Evolutionary conservation across 2,113 vertebrate genomes (phyloP).

Genomic region (Malurus elegans): DNA sequence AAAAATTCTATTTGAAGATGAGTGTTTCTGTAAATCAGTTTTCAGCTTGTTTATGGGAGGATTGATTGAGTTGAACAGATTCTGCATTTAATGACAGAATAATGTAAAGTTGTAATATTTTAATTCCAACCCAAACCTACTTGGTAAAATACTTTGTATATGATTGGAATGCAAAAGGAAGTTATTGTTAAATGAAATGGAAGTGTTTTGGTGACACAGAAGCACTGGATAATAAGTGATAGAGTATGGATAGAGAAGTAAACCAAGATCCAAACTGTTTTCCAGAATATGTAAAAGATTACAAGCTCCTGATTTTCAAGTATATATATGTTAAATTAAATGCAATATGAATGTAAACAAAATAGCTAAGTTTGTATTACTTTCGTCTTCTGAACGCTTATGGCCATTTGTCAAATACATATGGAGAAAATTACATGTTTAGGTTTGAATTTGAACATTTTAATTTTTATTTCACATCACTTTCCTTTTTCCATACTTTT

Average conservation of each 20-base stretch:
- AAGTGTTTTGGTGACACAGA: background rate
- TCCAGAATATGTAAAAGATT: background rate
- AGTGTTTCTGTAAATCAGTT: constrained; percentile 1
- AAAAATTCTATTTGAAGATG: background rate
- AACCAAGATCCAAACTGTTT: background rate
- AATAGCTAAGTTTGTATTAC: background rate
- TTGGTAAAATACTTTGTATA: background rate
- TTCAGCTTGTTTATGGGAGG: constrained; percentile 8
- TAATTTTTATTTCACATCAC: background rate
- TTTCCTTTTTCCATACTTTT: background rate
- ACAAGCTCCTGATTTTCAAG: background rate
- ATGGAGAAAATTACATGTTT: background rate
- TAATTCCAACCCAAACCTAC: background rate
- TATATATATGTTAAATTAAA: background rate
- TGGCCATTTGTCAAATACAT: background rate
- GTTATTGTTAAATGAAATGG: constrained; percentile 12
- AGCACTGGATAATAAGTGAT: background rate
- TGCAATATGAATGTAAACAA: background rate
- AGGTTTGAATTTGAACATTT: background rate
- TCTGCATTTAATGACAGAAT: constrained; percentile 24
- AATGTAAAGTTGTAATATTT: background rate
- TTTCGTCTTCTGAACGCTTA: background rate
- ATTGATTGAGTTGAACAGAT: constrained; percentile 10
- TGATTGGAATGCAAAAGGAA: background rate
- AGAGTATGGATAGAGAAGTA: background rate